These are phyloP conservation scores for Clamator glandarius DNA, from an alignment of 2,797 vertebrate species.

Conservation along the genomic window DNA sequence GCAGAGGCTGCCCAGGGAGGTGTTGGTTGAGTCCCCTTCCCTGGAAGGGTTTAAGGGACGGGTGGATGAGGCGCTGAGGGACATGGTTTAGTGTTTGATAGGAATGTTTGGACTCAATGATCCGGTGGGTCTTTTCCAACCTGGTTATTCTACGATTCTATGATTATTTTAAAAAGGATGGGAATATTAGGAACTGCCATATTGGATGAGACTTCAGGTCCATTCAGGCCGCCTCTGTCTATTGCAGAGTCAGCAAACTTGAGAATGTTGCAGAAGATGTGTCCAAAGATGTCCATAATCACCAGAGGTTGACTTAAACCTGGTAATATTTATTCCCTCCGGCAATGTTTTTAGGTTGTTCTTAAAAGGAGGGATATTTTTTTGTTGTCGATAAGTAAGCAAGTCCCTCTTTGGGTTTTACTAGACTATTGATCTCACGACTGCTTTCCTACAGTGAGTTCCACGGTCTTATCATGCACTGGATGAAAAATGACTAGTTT, in stretches of 20 bases:
- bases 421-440: constrained; percentile 30
- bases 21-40: too few relatives aligned
- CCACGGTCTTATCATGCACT: constrained; percentile 35
- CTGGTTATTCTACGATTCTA: too few relatives aligned
- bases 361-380: constrained; percentile 16
- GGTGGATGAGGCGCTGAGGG: too few relatives aligned
- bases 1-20: too few relatives aligned
- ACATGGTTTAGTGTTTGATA: too few relatives aligned
- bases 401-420: constrained; percentile 25
- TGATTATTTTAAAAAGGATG: too few relatives aligned
- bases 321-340: background rate
- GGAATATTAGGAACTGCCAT: too few relatives aligned
- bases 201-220: background rate
- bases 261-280: background rate
- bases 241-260: background rate
- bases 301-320: background rate
- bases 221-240: background rate
- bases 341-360: background rate
- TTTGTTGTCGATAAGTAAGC: constrained; percentile 13
- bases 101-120: too few relatives aligned
- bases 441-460: constrained; percentile 22
- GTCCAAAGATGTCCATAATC: background rate
- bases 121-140: too few relatives aligned
- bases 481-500: constrained; percentile 58
- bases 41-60: too few relatives aligned